Base-by-base conservation (phyloP, 2,113 vertebrate genomes). In the Phalacrocorax brasilianus region DNA sequence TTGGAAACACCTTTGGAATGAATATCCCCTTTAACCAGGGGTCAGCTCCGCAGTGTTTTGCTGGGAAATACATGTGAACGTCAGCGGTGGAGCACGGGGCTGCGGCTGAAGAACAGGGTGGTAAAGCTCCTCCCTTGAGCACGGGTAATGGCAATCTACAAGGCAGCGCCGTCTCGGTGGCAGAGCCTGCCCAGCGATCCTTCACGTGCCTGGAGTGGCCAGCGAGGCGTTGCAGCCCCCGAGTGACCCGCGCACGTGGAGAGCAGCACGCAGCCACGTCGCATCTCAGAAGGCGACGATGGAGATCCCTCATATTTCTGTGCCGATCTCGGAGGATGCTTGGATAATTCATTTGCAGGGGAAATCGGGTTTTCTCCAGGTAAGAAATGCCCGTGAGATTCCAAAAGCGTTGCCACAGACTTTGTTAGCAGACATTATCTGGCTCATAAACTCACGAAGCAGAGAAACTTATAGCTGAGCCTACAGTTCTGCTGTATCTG, bases 211-310 rank as follows among this genome's bases (percentile, higher is more conserved):
- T 32, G 20, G 21, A 26, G 42, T 2, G 13, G 23, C n/a, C 75
- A 33, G n/a, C 55, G 42, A 58, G 45, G 17, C 27, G 14, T 8
- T 65, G 45, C 50, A 66, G 63, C 30, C 42, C 23, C 27, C 6
- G 5, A 38, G 26, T 32, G 61, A 52, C 28, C 30, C 17, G 0
- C 18, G 23, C 12, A 4, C 14, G 1, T 2, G 5, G 19, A 62
- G 44, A n/a, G 38, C 47, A 73, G 21, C 2, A 0, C 1, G 14
- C 16, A 23, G 19, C 26, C 11, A 4, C 3, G 14, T 1, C 45
- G 9, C 20, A 1, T 9, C 5, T 62, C 1, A 0, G 38, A 58
- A 44, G 21, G 42, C 2, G 15, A 15, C 1, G 2, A 15, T 3
- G 30, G 49, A 86, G 16, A 42, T 38, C n/a, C 11, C 17, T 30